phyloP scores from a whole-genome alignment of 2,888 invertebrate genomes.

The Dinocampus coccinellae region DNA sequence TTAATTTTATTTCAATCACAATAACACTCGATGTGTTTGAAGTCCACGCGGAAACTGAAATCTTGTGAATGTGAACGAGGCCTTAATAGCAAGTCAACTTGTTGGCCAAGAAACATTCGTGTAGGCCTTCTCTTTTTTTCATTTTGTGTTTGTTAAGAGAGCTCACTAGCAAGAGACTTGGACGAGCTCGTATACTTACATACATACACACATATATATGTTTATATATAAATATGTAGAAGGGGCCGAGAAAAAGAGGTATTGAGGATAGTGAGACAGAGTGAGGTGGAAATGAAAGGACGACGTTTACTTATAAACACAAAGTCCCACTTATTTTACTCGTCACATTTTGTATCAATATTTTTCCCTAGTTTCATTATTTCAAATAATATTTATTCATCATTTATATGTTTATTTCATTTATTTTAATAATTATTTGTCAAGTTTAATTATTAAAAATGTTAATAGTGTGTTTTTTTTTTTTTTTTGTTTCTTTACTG shows the following conservation, averaged over 20 bases:
- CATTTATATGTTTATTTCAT: not conserved
- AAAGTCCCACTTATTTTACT: slow-evolving; percentile 42
- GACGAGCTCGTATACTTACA: slow-evolving; percentile 12
- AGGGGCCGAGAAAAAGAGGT: slow-evolving; percentile 23
- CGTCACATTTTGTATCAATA: slow-evolving; percentile 31
- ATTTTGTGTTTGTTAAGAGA: slow-evolving; percentile 27
- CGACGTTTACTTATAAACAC: slow-evolving; percentile 41
- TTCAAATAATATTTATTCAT: not conserved
- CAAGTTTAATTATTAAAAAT: too few relatives aligned
- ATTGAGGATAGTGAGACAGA: slow-evolving; percentile 22
- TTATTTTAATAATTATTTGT: too few relatives aligned
- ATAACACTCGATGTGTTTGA: slow-evolving; percentile 33
- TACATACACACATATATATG: slow-evolving; percentile 24
- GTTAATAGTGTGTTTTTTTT: too few relatives aligned
- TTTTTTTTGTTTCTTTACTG: too few relatives aligned
- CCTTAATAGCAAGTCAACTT: slow-evolving; percentile 29
- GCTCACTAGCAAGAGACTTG: slow-evolving; percentile 16
- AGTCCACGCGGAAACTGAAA: slow-evolving; percentile 64
- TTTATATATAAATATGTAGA: slow-evolving; percentile 16
- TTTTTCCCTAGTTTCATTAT: slow-evolving; percentile 16
- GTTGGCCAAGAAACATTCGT: not conserved
- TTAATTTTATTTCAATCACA: not conserved
- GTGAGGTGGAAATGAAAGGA: slow-evolving; percentile 46
- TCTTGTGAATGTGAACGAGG: slow-evolving; percentile 51
- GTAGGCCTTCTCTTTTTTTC: slow-evolving; percentile 26